Percentiles rank a stretch among this genome's conserved stretches.
phyloP scores from a whole-genome alignment of 2,888 invertebrate species.

The Agonopterix heracliana region DNA sequence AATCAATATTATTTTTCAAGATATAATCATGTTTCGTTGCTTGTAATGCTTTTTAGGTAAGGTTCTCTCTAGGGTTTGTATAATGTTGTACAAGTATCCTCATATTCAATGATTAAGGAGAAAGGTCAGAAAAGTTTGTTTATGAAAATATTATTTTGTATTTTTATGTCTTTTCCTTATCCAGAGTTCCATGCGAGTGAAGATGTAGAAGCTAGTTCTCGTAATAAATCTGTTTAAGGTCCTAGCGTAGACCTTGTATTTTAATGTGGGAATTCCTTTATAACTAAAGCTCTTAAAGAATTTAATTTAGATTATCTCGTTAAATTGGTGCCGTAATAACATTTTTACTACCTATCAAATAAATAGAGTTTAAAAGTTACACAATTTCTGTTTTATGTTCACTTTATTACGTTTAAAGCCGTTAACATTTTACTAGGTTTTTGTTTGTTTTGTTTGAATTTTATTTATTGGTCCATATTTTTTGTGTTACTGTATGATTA shows the following conservation, averaged over 20 bases:
- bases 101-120: not conserved
- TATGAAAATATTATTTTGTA: no score
- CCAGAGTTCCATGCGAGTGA: no score
- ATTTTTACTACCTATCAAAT: slow-evolving; percentile 17
- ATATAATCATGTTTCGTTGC: no score
- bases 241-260: slow-evolving; percentile 39
- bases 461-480: no score
- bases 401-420: slow-evolving; percentile 16
- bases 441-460: not conserved
- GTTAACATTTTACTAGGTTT: not conserved
- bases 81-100: not conserved
- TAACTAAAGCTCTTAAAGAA: slow-evolving; percentile 32
- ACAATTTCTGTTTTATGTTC: slow-evolving; percentile 12
- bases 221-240: not conserved
- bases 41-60: no score
- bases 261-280: slow-evolving; percentile 57
- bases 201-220: no score
- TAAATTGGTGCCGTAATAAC: slow-evolving; percentile 30
- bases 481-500: no score
- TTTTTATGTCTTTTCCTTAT: no score
- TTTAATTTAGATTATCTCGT: slow-evolving; percentile 51
- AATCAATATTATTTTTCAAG: no score
- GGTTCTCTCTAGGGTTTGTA: not conserved
- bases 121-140: no score
- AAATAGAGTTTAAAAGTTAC: slow-evolving; percentile 21